A percentile compares a stretch with the other conserved stretches of the same genome.
Evolutionary conservation across 1,140 invertebrate genomes (phyloP).

Genomic region (Calliopsis andreniformis): DNA sequence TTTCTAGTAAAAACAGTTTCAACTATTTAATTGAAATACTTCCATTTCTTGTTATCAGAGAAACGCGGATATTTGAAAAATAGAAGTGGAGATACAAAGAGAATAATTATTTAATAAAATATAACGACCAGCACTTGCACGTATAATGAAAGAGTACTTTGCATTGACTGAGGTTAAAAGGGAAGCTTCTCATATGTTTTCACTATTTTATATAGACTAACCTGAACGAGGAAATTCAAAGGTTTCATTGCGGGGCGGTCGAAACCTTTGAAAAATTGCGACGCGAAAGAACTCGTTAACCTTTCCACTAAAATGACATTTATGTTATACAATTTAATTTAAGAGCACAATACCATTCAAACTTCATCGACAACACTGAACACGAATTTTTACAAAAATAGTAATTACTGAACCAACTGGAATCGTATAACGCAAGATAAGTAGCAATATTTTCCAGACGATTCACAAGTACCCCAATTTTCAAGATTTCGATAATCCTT

Average conservation of each 20-base stretch:
- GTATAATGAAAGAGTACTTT: neutral
- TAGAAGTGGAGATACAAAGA: neutral
- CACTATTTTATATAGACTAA: conserved; percentile 42
- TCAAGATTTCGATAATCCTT: conserved; percentile 17
- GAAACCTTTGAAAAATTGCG: conserved; percentile 67
- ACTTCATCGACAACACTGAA: no score
- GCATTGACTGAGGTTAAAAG: conserved; percentile 23
- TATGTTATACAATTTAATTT: conserved; percentile 39
- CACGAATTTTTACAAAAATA: neutral
- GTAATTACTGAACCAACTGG: neutral
- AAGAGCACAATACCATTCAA: neutral
- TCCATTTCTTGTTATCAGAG: conserved; percentile 23
- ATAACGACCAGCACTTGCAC: neutral
- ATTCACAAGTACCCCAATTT: neutral
- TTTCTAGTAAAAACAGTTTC: no score
- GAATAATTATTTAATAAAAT: no score
- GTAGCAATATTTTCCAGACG: neutral
- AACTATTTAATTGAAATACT: conserved; percentile 49
- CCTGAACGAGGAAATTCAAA: conserved; percentile 47
- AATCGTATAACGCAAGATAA: neutral
- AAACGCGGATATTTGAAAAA: neutral
- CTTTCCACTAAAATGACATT: neutral
- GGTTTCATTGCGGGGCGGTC: conserved; percentile 49
- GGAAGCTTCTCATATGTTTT: conserved; percentile 31
- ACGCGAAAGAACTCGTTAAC: conserved; percentile 47